Conservation (phyloP, 1,140 invertebrate species). For the Aleiodes sp. region DNA sequence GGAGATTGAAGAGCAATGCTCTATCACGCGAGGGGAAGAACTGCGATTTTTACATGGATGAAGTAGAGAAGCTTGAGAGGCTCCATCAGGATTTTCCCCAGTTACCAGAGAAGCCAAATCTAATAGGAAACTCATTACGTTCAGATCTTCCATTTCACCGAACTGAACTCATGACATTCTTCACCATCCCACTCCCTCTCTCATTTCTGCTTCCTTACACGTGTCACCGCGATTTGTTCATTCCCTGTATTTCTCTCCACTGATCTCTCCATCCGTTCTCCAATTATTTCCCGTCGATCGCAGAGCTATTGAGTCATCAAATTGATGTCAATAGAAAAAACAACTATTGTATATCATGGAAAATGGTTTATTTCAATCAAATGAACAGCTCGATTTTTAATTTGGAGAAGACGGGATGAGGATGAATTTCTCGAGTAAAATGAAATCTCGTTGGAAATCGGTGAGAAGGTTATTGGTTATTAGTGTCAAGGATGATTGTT, state of each 20-base stretch:
- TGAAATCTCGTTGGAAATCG: no score
- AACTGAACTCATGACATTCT: conserved; percentile 56
- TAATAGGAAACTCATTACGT: conserved; percentile 65
- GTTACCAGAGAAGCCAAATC: conserved; percentile 57
- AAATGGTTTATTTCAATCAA: no score
- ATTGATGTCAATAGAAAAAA: conserved; percentile 1
- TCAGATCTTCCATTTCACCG: conserved; percentile 55
- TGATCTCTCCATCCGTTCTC: neutral
- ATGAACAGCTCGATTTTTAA: no score
- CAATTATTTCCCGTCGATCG: conserved; percentile 6
- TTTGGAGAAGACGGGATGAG: no score
- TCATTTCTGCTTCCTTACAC: conserved; percentile 24
- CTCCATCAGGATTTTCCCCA: conserved; percentile 46
- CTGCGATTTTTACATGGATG: no score
- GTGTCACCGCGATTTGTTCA: conserved; percentile 34
- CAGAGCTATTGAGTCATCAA: neutral
- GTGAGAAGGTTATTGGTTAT: no score
- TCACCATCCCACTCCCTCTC: conserved; percentile 16
- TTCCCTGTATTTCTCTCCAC: neutral
- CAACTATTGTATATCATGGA: neutral
- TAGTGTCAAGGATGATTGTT: no score
- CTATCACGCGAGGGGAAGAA: no score
- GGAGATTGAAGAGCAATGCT: no score
- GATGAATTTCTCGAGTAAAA: no score
- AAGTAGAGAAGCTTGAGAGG: no score